Percentiles rank a stretch among this genome's conserved stretches.
Conservation (phyloP, 2,888 invertebrate species). For the Agonopterix subpropinquella region DNA sequence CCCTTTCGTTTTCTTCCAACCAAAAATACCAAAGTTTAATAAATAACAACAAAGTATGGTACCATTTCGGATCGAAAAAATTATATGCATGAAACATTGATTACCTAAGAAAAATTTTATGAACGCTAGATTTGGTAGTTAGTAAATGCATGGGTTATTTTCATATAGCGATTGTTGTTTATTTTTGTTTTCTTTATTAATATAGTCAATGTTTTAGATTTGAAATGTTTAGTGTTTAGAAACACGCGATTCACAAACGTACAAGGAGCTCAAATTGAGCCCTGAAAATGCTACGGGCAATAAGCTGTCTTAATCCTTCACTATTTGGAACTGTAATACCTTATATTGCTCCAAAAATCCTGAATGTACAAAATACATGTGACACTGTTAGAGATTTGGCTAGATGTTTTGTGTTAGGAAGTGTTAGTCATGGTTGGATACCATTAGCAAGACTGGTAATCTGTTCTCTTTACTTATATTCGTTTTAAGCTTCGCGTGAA, state of each 20-base stretch:
- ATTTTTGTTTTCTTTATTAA: constrained; percentile 40
- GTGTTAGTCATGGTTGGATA: constrained; percentile 28
- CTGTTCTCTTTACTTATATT: constrained; percentile 25
- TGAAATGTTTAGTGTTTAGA: constrained; percentile 36
- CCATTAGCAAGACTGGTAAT: constrained; percentile 39
- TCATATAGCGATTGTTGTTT: constrained; percentile 42
- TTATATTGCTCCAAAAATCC: constrained; percentile 52
- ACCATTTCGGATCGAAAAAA: constrained; percentile 2
- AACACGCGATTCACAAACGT: constrained; percentile 26
- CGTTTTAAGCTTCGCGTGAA: constrained; percentile 13
- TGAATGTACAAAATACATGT: constrained; percentile 65
- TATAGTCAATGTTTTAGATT: constrained; percentile 55
- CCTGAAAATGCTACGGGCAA: neutral
- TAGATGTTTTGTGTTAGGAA: constrained; percentile 41
- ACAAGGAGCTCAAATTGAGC: constrained; percentile 19
- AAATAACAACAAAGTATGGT: constrained; percentile 1
- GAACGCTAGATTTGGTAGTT: constrained; percentile 60
- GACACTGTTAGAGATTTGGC: constrained; percentile 45
- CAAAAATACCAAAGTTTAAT: neutral
- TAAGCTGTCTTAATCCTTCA: constrained; percentile 5
- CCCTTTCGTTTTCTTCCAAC: neutral
- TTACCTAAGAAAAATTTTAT: constrained; percentile 38
- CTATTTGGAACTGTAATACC: constrained; percentile 13
- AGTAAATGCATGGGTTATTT: constrained; percentile 50
- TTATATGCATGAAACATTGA: constrained; percentile 7